A percentile compares a stretch with the other conserved stretches of the same genome.
Evolutionary conservation across 1,140 invertebrate genomes (phyloP).

Genomic region (Anadara kagoshimensis): DNA sequence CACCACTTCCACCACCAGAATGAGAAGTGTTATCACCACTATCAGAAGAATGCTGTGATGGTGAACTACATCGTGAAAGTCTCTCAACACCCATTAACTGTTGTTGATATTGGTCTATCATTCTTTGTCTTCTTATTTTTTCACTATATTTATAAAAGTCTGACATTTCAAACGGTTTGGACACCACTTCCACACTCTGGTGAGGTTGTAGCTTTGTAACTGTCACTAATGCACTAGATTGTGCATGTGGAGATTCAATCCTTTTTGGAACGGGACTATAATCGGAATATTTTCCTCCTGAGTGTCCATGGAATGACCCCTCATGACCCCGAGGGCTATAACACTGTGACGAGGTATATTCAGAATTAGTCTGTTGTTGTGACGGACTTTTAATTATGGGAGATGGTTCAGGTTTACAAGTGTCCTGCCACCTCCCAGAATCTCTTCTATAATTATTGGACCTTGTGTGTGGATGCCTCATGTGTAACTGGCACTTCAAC

Average conservation of each 20-base stretch:
- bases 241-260: constrained; percentile 32
- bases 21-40: constrained; percentile 44
- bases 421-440: constrained; percentile 37
- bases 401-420: constrained; percentile 39
- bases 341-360: constrained; percentile 34
- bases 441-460: constrained; percentile 16
- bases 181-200: constrained; percentile 82
- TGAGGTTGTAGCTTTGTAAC: constrained; percentile 76
- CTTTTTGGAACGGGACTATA: constrained; percentile 35
- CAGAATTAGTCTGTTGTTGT: constrained; percentile 4
- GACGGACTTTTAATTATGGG: constrained; percentile 45
- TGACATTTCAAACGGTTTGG: constrained; percentile 96
- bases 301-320: constrained; percentile 29
- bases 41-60: constrained; percentile 56
- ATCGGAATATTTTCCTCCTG: constrained; percentile 18
- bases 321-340: constrained; percentile 53
- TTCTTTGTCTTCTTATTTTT: constrained; percentile 84
- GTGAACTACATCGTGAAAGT: constrained; percentile 46
- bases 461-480: constrained; percentile 25
- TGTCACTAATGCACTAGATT: constrained; percentile 55
- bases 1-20: constrained; percentile 38
- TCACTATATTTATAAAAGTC: constrained; percentile 98
- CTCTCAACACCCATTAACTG: constrained; percentile 50
- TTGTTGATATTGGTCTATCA: constrained; percentile 60
- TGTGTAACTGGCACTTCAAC: constrained; percentile 53